A percentile compares a stretch with the other conserved stretches of the same genome.
Evolutionary conservation across 35 echinoderm and acorn worm species (phyloP).

Genomic region (Nesometra sesokonis): DNA sequence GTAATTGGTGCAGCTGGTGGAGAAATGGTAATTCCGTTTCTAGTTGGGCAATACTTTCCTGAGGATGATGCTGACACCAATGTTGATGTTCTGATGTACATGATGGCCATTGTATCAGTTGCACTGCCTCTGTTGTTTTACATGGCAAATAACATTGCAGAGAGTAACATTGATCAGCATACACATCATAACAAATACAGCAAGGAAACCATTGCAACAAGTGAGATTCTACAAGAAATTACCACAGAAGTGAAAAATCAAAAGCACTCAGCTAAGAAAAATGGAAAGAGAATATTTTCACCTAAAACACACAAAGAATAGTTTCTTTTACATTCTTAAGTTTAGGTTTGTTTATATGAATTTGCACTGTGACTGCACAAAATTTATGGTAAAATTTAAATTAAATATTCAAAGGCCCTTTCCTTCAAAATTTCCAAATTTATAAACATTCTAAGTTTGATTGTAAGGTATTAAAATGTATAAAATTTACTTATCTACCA

Average conservation of each 20-base stretch:
- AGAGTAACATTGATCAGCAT: not conserved
- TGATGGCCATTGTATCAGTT: not conserved
- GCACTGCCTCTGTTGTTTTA: not conserved
- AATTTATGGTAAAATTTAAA: too few species aligned
- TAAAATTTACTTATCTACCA: too few species aligned
- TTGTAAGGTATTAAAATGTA: too few species aligned
- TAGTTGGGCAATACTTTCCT: conserved; percentile 15
- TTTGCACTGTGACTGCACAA: too few species aligned
- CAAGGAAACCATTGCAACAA: not conserved
- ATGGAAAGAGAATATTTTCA: not conserved
- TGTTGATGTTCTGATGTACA: not conserved
- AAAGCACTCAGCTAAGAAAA: not conserved
- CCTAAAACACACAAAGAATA: not conserved
- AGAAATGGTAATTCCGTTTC: conserved; percentile 68
- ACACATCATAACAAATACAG: not conserved
- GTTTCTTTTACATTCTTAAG: not conserved
- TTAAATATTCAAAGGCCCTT: too few species aligned
- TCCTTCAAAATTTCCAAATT: too few species aligned
- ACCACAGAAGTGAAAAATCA: not conserved
- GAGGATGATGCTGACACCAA: not conserved
- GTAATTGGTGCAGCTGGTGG: conserved; percentile 51
- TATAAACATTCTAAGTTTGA: too few species aligned
- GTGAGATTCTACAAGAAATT: not conserved
- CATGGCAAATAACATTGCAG: not conserved
- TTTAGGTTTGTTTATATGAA: too few species aligned